A percentile compares a stretch with the other conserved stretches of the same genome.
These are phyloP conservation scores for Eulemur macaco DNA, from an alignment of 2,113 vertebrate genomes.

Conservation along the genomic window DNA sequence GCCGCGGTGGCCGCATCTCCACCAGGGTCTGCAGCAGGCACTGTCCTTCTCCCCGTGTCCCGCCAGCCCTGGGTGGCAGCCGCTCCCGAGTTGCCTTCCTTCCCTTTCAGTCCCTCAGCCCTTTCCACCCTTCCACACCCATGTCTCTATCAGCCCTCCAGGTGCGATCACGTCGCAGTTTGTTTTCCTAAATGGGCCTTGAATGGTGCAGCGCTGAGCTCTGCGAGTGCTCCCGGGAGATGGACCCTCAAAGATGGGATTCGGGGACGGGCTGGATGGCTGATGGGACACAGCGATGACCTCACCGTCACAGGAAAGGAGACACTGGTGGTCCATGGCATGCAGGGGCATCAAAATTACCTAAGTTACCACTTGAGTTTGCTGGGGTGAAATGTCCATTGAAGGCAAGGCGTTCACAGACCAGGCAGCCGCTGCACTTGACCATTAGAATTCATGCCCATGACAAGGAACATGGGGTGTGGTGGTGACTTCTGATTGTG, in stretches of 20 bases:
- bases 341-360: background rate
- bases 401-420: background rate
- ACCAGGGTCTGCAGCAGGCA: background rate
- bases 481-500: background rate
- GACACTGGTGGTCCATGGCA: background rate
- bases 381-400: background rate
- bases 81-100: too few relatives aligned
- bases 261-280: background rate
- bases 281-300: background rate
- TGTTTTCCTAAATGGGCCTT: background rate
- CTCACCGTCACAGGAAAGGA: background rate
- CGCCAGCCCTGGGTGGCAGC: background rate
- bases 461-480: background rate
- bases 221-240: background rate
- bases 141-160: background rate
- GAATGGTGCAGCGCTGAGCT: background rate
- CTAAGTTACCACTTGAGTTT: background rate
- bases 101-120: background rate
- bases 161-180: too few relatives aligned
- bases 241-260: background rate
- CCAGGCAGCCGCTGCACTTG: background rate
- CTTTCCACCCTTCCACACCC: background rate
- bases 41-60: background rate
- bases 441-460: background rate
- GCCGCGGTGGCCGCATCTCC: rapidly evolving